Percentiles rank a stretch among this genome's conserved stretches.
Evolutionary conservation across 2,113 vertebrate species (phyloP).

Genomic region (Seriola dumerili): DNA sequence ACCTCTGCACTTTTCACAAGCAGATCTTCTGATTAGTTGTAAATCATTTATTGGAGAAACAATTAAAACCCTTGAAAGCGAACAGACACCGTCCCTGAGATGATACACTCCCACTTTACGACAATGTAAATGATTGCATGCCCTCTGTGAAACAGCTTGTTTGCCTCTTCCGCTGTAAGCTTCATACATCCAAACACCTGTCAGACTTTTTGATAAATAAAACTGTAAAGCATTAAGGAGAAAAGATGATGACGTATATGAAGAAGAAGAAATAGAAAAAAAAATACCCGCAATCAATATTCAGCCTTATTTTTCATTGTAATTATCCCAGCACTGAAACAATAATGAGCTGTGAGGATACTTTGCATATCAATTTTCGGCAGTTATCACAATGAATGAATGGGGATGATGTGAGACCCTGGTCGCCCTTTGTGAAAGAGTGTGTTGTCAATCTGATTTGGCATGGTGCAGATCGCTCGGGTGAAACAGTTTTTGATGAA

Average conservation of each 20-base stretch:
- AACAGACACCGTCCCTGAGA: slow-evolving; percentile 14
- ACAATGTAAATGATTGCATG: slow-evolving; percentile 45
- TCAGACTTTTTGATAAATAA: slow-evolving; percentile 43
- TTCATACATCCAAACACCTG: slow-evolving; percentile 53
- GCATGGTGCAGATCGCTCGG: slow-evolving; percentile 32
- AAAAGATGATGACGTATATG: slow-evolving; percentile 1
- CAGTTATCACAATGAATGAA: slow-evolving; percentile 55
- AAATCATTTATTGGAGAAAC: slow-evolving; percentile 5
- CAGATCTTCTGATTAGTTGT: slow-evolving; percentile 16
- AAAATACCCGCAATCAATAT: slow-evolving; percentile 55
- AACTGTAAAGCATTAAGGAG: slow-evolving; percentile 1
- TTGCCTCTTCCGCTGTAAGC: slow-evolving; percentile 44
- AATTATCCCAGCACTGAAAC: slow-evolving; percentile 57
- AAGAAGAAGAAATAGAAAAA: slow-evolving; percentile 16
- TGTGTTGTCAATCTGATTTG: slow-evolving; percentile 55
- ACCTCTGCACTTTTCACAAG: slow-evolving; percentile 6
- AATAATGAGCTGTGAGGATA: slow-evolving; percentile 58
- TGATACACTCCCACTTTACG: slow-evolving; percentile 25
- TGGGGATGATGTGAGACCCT: slow-evolving; percentile 39
- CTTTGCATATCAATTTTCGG: slow-evolving; percentile 71
- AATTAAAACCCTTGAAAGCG: slow-evolving; percentile 17
- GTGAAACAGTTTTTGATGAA: slow-evolving; percentile 60
- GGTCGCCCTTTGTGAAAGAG: slow-evolving; percentile 55
- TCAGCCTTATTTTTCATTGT: slow-evolving; percentile 53
- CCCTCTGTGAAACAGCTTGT: slow-evolving; percentile 41